Conservation (phyloP, 2,888 invertebrate species). For the Allacma fusca region DNA sequence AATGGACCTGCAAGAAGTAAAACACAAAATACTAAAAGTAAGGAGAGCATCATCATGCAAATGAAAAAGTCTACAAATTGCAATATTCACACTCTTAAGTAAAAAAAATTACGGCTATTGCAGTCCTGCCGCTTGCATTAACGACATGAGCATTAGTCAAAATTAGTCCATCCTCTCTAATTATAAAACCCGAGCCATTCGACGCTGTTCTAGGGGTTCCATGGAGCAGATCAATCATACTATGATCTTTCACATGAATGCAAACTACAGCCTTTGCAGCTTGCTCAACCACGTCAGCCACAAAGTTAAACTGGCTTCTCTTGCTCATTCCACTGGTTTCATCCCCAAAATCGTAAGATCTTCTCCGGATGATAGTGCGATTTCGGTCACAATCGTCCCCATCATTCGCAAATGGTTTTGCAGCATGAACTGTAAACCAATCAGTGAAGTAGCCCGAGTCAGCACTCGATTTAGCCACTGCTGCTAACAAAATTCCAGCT, state of each 20-base stretch:
- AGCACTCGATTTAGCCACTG: neutral
- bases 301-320: constrained; percentile 74
- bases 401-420: constrained; percentile 48
- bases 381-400: neutral
- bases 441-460: neutral
- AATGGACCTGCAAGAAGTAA: constrained; percentile 66
- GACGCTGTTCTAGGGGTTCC: constrained; percentile 69
- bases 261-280: constrained; percentile 88
- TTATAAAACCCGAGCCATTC: constrained; percentile 92
- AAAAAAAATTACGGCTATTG: constrained; percentile 70
- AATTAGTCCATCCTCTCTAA: constrained; percentile 84
- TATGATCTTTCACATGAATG: constrained; percentile 84
- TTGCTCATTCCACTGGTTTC: neutral
- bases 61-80: neutral
- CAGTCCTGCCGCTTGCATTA: constrained; percentile 76
- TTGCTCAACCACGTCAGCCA: constrained; percentile 88
- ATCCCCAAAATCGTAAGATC: neutral
- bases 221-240: constrained; percentile 65
- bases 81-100: constrained; percentile 52
- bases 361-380: neutral
- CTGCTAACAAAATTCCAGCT: neutral
- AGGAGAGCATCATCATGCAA: too few species aligned
- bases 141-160: constrained; percentile 97
- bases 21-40: neutral
- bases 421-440: constrained; percentile 49